Base-by-base conservation (phyloP, 2,113 vertebrate genomes). In the Tachysurus vachellii region DNA sequence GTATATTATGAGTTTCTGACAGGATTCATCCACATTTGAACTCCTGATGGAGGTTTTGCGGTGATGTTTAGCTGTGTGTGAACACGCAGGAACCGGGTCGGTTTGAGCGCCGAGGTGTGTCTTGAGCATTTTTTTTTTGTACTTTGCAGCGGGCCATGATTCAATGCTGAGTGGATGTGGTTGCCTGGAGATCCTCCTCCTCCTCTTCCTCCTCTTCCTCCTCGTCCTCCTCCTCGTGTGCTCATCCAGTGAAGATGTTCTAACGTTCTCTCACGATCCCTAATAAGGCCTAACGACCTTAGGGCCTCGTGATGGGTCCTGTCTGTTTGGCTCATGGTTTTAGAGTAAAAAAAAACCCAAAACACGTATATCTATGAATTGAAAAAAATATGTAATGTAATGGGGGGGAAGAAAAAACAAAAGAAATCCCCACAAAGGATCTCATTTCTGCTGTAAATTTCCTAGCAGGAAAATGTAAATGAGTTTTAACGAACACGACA, bases 141-240 rank as follows among this genome's bases (percentile, higher is more conserved):
- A 57, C 83, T n/a, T 13, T 84, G 31, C 64, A 80, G 73, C n/a
- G 44, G 83, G 53, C 62, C 47, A 36, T 86, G 89, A 89, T 73
- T 88, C 86, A 90, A 50, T 19, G 56, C 84, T 31, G 73, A 88
- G 83, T 70, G 53, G n/a, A 71, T 16, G 62, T 62, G 61, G 86
- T 88, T 86, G 86, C 89, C 83, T 64, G 86, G 80, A 83, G 84
- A 86, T 80, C 86, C 84, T 89, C 80, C 88, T 89, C 86, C 59
- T 87, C 76, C 11, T 26, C 42, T 4, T 68, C 71, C 4, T 36
- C 28, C 16, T 16, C 64, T 4, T 68, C 71, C 4, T 36, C 28
- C 16, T 16, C 64, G 5, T 76, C 83, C 61, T 89, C 88, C 71
- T 85, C 88, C 61, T 89, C 59, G 59, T 61, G 36, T 66, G 31